Evolutionary conservation across 1,140 invertebrate species (phyloP), one percentile per base, ranked within the genome.

Genomic region (Apis mellifera): DNA sequence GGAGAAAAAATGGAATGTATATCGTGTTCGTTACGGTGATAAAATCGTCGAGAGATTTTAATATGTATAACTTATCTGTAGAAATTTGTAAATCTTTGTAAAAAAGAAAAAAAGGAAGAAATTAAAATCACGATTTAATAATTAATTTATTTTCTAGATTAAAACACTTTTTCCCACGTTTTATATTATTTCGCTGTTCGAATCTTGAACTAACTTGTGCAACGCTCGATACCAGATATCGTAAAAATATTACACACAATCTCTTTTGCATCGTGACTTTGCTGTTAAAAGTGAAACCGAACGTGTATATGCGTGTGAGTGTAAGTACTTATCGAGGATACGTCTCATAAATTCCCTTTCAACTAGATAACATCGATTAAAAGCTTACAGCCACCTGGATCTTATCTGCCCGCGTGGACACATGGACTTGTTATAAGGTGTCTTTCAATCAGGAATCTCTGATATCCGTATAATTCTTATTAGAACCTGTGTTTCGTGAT

Each of bases 301-400:
- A 17, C 13, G 42, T 15, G 50, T 42, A 5, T n/a, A 1, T 11
- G 1, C 21, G 54, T 50, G 64, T 32, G 19, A 19, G 17, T 59
- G 17, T 59, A 65, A 66, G 9, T 17, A 79, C 42, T 84, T 88
- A 88, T 87, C 82, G 64, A 71, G 85, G 85, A 82, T 69, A 69
- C 48, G 60, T 78, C 50, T 72, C 73, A 66, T 89, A 88, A 88
- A 89, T 87, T 84, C 70, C 21, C 12, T 83, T 78, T 78, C 54
- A 83, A 83, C 42, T 66, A 79, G 59, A 72, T 73, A 82, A 64
- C 62, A 71, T 86, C 69, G 65, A 89, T 87, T 88, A 84, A 70
- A 88, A 84, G 69, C 52, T 71, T 48, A 75, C 64, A 42, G 55
- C 57, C 50, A n/a, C 15, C n/a, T 19, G 57, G 59, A 73, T 74